Conservation (phyloP, 1,140 invertebrate species). For the Heliconius nattereri region DNA sequence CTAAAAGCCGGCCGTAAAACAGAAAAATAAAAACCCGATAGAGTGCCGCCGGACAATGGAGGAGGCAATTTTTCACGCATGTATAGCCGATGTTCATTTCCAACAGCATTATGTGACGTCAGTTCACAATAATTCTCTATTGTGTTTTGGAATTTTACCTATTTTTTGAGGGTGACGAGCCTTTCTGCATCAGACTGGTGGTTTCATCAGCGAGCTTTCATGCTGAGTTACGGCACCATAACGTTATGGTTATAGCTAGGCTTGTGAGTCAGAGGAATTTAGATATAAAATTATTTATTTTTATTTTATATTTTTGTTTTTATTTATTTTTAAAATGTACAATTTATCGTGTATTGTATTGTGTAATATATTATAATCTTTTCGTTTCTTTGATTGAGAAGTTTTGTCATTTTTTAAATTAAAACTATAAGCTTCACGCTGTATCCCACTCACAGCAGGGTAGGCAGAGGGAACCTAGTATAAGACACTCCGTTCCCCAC, state of each 20-base stretch:
- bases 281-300: not conserved
- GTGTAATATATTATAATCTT: too few relatives aligned
- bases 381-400: too few relatives aligned
- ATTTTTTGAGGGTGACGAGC: conserved; percentile 34
- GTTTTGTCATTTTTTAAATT: too few relatives aligned
- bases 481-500: too few relatives aligned
- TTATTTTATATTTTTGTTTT: too few relatives aligned
- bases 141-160: conserved; percentile 36
- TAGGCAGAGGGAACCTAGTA: too few relatives aligned
- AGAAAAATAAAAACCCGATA: conserved; percentile 38
- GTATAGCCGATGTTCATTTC: conserved; percentile 35
- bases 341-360: too few relatives aligned
- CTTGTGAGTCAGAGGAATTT: not conserved
- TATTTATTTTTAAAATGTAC: too few relatives aligned
- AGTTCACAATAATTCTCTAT: conserved; percentile 33
- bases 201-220: conserved; percentile 21
- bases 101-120: conserved; percentile 35
- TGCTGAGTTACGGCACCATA: not conserved
- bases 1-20: conserved; percentile 23
- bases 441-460: too few relatives aligned
- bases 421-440: too few relatives aligned
- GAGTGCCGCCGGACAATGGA: conserved; percentile 32
- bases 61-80: conserved; percentile 39
- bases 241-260: not conserved
- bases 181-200: conserved; percentile 25